Evolutionary conservation across 2,113 vertebrate species (phyloP), one percentile per base, ranked within the genome.

Genomic region (Phodopus roborovskii): DNA sequence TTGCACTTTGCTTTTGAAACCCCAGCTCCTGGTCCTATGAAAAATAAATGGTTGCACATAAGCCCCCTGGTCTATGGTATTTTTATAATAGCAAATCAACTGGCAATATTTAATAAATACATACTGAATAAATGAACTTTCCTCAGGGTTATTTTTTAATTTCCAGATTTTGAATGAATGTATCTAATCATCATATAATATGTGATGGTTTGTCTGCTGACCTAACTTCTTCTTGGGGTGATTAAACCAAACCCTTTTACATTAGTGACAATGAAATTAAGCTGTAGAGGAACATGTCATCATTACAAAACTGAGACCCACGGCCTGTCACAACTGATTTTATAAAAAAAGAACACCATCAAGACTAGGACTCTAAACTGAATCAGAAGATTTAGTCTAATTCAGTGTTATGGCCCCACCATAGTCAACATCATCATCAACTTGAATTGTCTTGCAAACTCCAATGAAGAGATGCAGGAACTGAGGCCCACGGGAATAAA

Each of bases 121-220:
- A 58, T 77, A 39, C 8, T 62, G 13, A 94, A 77, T 74, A 71
- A 90, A 36, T 39, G 0, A 64, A 66, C 2, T 58, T 89, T 89
- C 17, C 73, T 66, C 60, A 81, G 30, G n/a, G 66, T 89, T 91
- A 50, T 78, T 70, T 68, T 77, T 19, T 48, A 96, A 89, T 90
- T 83, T 16, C 64, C 11, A 90, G 71, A 93, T 81, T 90, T 94
- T 94, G 26, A 97, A 78, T 75, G 11, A 86, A 71, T 60, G 26
- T 90, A 2, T 86, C 92, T 78, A 68, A 82, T 77, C 50, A 68
- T 60, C 79, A 90, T 66, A 42, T 4, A 77, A 7, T 53, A 93
- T 22, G 64, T 78, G 75, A 89, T 74, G 39, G 92, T 77, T 93
- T 45, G 92, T 90, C 87, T 90, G 74, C 13, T 89, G 70, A 60